Percentiles rank a stretch among this genome's conserved stretches.
Conservation (phyloP, 2,888 invertebrate genomes). For the Hydropsyche betteni region DNA sequence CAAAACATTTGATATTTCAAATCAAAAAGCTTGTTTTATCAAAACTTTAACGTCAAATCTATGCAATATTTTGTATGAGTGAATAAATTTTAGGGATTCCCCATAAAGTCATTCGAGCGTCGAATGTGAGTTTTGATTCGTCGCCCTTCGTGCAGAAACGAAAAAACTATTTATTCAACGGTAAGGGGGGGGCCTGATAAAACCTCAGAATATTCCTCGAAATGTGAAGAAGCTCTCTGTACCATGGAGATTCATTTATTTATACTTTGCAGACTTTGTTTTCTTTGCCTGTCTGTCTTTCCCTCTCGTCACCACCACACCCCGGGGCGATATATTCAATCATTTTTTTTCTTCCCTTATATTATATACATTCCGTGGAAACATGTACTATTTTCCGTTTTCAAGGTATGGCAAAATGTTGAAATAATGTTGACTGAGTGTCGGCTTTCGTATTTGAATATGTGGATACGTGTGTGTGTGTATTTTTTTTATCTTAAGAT, state of each 20-base stretch:
- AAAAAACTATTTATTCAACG: constrained; percentile 19
- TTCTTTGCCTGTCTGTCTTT: neutral
- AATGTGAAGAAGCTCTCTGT: constrained; percentile 27
- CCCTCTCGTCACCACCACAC: constrained; percentile 1
- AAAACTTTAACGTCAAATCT: no score
- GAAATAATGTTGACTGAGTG: constrained; percentile 14
- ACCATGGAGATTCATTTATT: constrained; percentile 27
- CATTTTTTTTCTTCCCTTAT: constrained; percentile 4
- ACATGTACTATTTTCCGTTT: neutral
- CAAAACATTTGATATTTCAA: no score
- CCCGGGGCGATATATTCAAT: constrained; percentile 35
- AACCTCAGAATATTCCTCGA: constrained; percentile 14
- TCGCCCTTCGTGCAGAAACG: no score
- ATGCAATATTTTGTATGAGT: no score
- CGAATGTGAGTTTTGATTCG: no score
- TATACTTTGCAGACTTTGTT: constrained; percentile 16
- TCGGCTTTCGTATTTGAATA: no score
- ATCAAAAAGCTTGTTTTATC: no score
- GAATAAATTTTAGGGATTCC: no score
- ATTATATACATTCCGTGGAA: neutral
- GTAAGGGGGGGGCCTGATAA: neutral
- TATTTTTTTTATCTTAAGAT: no score
- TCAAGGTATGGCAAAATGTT: constrained; percentile 7
- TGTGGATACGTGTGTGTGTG: no score
- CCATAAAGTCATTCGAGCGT: no score